Conservation (phyloP, 2,888 invertebrate species). For the Sericinus montela region DNA sequence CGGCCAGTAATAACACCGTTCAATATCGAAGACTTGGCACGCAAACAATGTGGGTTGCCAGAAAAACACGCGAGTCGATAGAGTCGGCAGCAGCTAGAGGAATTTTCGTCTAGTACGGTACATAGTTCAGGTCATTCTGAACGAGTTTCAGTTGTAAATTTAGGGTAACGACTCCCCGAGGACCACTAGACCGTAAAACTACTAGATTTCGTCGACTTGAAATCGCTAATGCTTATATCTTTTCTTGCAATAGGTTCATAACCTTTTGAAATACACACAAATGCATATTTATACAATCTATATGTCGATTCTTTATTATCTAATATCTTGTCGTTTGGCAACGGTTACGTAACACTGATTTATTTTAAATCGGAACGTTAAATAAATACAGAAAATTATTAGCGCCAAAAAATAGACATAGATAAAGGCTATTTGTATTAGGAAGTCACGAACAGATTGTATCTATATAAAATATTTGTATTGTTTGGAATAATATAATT, state of each 20-base stretch:
- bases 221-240: constrained; percentile 3
- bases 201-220: constrained; percentile 9
- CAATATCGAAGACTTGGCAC: constrained; percentile 64
- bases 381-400: too few relatives aligned
- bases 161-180: constrained; percentile 18
- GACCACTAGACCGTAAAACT: constrained; percentile 17
- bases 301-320: too few relatives aligned
- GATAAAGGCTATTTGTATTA: too few relatives aligned
- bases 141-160: constrained; percentile 12
- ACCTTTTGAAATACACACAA: background rate
- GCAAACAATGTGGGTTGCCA: constrained; percentile 64
- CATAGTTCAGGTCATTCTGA: constrained; percentile 5
- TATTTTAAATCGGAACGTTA: too few relatives aligned
- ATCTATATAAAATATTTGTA: too few relatives aligned
- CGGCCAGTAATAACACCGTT: constrained; percentile 52
- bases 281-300: too few relatives aligned
- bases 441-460: too few relatives aligned
- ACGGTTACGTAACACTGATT: too few relatives aligned
- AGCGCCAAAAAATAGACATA: too few relatives aligned
- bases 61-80: constrained; percentile 58
- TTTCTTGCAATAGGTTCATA: constrained; percentile 5
- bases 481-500: too few relatives aligned
- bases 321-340: too few relatives aligned
- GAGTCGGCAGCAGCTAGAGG: constrained; percentile 41
- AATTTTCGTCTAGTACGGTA: constrained; percentile 3